Evolutionary conservation across 2,888 invertebrate species (phyloP).

Genomic region (Ectemnius continuus): DNA sequence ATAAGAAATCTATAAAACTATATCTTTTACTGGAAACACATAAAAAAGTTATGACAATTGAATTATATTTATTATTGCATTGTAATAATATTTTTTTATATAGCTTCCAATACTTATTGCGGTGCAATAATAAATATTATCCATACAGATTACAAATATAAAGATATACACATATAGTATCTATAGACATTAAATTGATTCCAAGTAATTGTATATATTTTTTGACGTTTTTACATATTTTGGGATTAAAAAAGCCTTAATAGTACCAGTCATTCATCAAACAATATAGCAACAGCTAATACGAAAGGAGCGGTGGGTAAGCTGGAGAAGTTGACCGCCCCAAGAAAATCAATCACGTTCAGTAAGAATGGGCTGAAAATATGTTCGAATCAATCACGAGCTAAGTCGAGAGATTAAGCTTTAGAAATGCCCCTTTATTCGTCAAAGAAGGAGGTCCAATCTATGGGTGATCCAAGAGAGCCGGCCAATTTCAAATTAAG

Average conservation of each 20-base stretch:
- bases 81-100: no score
- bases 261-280: neutral
- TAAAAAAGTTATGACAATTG: no score
- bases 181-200: no score
- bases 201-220: no score
- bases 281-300: constrained; percentile 10
- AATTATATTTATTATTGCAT: no score
- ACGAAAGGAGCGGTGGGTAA: constrained; percentile 13
- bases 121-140: no score
- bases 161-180: no score
- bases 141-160: no score
- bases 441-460: constrained; percentile 34
- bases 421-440: constrained; percentile 48
- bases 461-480: constrained; percentile 16
- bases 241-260: neutral
- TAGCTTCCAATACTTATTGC: no score
- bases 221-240: no score
- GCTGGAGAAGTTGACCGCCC: constrained; percentile 18
- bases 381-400: constrained; percentile 58
- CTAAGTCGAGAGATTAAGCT: constrained; percentile 54
- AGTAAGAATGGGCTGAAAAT: constrained; percentile 44
- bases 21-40: no score
- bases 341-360: constrained; percentile 52
- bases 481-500: constrained; percentile 36
- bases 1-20: no score